These are phyloP conservation scores for Pelodiscus sinensis DNA, from an alignment of 2,113 vertebrate genomes.

Conservation along the genomic window DNA sequence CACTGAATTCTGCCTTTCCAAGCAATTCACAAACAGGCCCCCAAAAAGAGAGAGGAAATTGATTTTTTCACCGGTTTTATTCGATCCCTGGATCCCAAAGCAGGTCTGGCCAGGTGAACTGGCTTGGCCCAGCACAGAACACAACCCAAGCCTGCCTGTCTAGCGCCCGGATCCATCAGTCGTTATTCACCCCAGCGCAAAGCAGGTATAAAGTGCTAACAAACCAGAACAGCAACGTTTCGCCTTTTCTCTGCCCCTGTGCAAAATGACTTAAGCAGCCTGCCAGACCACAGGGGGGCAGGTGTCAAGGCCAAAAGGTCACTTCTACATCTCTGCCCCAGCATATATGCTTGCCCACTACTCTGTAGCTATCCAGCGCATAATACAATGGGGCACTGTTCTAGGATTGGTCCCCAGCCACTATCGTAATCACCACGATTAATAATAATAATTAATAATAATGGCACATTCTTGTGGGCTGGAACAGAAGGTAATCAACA, in stretches of 20 bases:
- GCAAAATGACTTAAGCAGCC: not conserved
- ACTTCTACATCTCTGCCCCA: not conserved
- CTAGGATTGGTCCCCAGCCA: not conserved
- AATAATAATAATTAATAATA: not conserved
- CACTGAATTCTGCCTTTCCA: slow-evolving; percentile 14
- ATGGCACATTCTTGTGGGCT: not conserved
- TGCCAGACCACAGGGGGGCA: not conserved
- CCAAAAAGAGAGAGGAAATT: slow-evolving; percentile 24
- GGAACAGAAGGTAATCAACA: not conserved
- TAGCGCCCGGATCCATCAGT: not conserved
- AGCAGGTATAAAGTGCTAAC: not conserved
- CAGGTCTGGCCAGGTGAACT: slow-evolving; percentile 36
- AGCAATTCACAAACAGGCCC: slow-evolving; percentile 60
- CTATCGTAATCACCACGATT: not conserved
- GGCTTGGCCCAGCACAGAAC: slow-evolving; percentile 24
- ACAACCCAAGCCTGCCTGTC: not conserved
- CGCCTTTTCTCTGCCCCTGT: not conserved
- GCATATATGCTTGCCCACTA: not conserved
- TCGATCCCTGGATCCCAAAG: slow-evolving; percentile 40
- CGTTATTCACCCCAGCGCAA: not conserved
- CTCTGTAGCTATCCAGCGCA: not conserved
- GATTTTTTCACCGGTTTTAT: slow-evolving; percentile 58
- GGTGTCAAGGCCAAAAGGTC: not conserved
- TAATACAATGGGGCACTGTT: not conserved
- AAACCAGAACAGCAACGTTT: not conserved